Evolutionary conservation across 2,113 vertebrate genomes (phyloP), one percentile per base, ranked within the genome.

Genomic region (Takifugu bimaculatus): DNA sequence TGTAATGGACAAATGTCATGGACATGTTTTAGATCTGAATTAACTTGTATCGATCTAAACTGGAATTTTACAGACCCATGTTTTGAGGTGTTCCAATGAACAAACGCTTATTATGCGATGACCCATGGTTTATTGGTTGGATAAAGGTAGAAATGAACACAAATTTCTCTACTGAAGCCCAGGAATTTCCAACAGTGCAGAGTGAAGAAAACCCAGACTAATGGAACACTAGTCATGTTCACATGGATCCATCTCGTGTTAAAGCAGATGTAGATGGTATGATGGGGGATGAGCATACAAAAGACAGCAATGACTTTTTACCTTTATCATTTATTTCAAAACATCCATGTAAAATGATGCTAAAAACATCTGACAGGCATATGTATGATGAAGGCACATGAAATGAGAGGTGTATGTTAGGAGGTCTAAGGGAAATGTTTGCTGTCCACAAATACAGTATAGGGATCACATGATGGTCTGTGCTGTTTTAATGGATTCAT

Each of bases 301-400:
- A 60, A 62, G 68, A 85, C 72, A 68, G 63, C n/a, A 48, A 54
- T 82, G 70, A 60, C n/a, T 77, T 67, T 57, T 65, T 75, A 70
- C 62, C 58, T 70, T 52, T 60, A 54, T 70, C 29, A 65, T 91
- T 94, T 93, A 92, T 92, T 94, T 92, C 83, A 89, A 91, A 79
- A 88, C 90, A 84, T 80, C 87, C 75, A 85, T 76, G 86, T 75
- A 91, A 83, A 83, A 63, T 62, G 74, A 87, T 91, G 90, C 63
- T 69, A 77, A 75, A 84, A 73, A 55, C 77, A 75, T 57, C 75
- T 71, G 86, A 91, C 90, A 90, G 60, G 74, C 87, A 91, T 77
- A 88, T 75, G 91, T 88, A 82, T 63, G 71, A 90, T 89, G 91
- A 97, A 98, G 96, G 94, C 95, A 97, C 95, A 87, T 85, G 90